Conservation (phyloP, 2,797 vertebrate species). For the Clarias pachynema region DNA sequence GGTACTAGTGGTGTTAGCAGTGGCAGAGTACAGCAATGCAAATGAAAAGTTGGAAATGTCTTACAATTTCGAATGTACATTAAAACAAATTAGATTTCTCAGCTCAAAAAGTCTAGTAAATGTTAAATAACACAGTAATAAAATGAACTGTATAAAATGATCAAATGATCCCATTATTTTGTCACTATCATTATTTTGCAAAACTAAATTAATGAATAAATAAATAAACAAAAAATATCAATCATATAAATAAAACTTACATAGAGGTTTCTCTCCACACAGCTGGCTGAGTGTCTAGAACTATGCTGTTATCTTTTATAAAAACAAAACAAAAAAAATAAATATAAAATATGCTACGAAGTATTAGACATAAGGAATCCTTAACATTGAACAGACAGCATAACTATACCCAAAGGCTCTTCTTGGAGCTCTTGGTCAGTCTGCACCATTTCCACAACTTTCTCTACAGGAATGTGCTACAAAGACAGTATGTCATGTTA, state of each 20-base stretch:
- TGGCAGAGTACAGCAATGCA: neutral
- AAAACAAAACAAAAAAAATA: conserved; percentile 47
- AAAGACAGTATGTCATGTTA: conserved; percentile 30
- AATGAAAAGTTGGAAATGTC: neutral
- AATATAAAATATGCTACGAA: neutral
- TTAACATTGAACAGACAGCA: conserved; percentile 11
- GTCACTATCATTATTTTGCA: neutral
- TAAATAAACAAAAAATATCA: neutral
- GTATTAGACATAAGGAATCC: neutral
- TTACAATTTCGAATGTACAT: neutral
- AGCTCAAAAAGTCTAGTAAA: neutral
- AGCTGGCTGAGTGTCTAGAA: conserved; percentile 80
- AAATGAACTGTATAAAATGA: neutral
- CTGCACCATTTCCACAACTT: conserved; percentile 59
- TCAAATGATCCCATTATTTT: neutral
- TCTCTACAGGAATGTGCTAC: conserved; percentile 68
- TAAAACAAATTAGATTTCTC: neutral
- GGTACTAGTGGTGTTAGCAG: too few species aligned
- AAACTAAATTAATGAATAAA: too few species aligned
- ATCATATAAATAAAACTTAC: conserved; percentile 73
- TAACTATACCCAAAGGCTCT: conserved; percentile 72
- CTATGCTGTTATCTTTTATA: conserved; percentile 74
- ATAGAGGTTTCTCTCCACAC: conserved; percentile 58
- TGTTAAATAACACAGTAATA: neutral
- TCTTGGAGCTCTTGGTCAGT: conserved; percentile 61